Base-by-base conservation (phyloP, 2,888 invertebrate genomes). In the Agrochola litura region DNA sequence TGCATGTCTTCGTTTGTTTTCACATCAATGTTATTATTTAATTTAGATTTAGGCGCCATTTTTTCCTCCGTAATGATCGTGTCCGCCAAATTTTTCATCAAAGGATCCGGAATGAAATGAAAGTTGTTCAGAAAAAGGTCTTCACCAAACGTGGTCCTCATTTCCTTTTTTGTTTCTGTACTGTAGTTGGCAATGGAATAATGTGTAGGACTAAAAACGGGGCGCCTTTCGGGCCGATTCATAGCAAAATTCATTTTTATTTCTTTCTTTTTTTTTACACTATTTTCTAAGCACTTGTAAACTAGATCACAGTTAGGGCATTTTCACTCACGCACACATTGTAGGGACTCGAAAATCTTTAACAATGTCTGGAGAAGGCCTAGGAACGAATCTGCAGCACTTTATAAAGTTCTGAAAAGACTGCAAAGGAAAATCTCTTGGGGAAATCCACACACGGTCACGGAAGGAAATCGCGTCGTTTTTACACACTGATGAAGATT, bases 81-180 rank as follows among this genome's bases (percentile, higher is more conserved):
- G 75, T 96, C 96, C 2, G 95, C 96, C 67, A 96, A 89, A 89
- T 96, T 95, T 87, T 95, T 96, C 88, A 93, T 93, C 73, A 96
- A 79, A 5, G 95, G 94, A 86, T 96, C 95, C 0, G 95, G 93
- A 73, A 95, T 92, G 3, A 93, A 82, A 81, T 94, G 94, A 6
- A 95, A 84, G 73, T 93, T 95, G 78, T 93, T 92, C 30, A 95
- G 82, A 75, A 94, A 91, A 73, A 93, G 81, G 12, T 92, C 92
- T 49, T 95, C 93, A 16, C 90, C 91, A 63, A 92, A 94, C 0
- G 91, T 83, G 49, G 91, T 86, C 81, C 91, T 94, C 90, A 95
- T 92, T 37, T 94, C 94, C 61, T 90, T 93, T 25, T 90, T 87
- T 4, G 90, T 81, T 76, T 95, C 94, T 72, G 95, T 94, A 76